Evolutionary conservation across 2,797 vertebrate species (phyloP), one percentile per base, ranked within the genome.

Genomic region (Heliangelus exortis): DNA sequence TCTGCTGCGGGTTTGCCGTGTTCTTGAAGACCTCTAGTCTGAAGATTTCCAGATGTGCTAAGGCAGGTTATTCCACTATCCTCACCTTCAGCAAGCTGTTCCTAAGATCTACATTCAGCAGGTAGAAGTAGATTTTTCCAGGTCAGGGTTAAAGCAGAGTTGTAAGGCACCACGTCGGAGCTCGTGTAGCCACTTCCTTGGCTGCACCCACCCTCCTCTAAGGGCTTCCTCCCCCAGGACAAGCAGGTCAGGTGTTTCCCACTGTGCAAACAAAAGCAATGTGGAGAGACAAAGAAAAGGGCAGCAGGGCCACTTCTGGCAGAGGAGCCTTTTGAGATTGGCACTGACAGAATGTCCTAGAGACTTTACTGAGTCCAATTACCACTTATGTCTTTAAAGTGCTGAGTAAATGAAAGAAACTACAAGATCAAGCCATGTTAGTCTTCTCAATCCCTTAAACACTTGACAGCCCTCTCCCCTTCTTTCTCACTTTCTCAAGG

Each of bases 281-380:
- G 26, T n/a, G 66, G 59, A 84, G 47, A 89, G 45, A 89, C 62
- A 93, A 84, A 84, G 87, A 15, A 84, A 89, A 94, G 92, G 92
- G 92, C 94, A 92, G 66, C 71, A 53, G 45, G 80, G 95, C 82
- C 82, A 59, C 39, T 80, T 76, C 73, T 92, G 83, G 59, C 82
- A 86, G 79, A 95, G 72, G 9, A 91, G n/a, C 23, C 71, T 92
- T 76, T 89, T 61, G 55, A 93, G 87, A 88, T 19, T 81, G 83
- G 74, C 74, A 86, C 82, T 71, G 85, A 96, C 51, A 94, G 91
- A 96, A 92, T 79, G 15, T 93, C 92, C 83, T 82, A 17, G 59
- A 94, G 91, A 88, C 84, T 94, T 94, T 85, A 75, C 89, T 54
- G 94, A 84, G 75, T 90, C 94, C 92, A 97, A 89, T 96, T 96